Conservation (phyloP, 1,140 invertebrate species). For the Pseudoatta argentina region DNA sequence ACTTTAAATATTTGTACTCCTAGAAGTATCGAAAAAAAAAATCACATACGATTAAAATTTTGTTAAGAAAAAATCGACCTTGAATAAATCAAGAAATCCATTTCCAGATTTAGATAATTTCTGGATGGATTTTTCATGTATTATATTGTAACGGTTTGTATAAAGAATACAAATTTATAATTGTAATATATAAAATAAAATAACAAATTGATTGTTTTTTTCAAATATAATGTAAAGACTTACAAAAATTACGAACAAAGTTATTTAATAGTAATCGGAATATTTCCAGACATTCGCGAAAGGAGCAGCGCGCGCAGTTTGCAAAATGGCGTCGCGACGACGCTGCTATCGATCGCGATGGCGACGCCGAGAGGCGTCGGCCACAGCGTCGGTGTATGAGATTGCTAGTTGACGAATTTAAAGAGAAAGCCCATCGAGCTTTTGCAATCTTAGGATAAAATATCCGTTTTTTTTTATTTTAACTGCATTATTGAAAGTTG, state of each 20-base stretch:
- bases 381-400: conserved; percentile 61
- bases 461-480: too few relatives aligned
- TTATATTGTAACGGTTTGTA: not conserved
- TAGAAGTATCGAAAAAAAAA: not conserved
- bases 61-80: not conserved
- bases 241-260: not conserved
- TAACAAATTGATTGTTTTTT: not conserved
- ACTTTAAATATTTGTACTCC: not conserved
- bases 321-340: conserved; percentile 80
- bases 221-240: not conserved
- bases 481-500: not conserved
- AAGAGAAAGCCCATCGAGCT: not conserved
- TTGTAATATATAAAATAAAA: not conserved
- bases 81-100: not conserved
- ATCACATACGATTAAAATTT: not conserved
- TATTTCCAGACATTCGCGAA: not conserved
- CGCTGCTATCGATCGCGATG: conserved; percentile 83
- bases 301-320: conserved; percentile 25
- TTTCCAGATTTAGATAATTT: not conserved
- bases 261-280: not conserved
- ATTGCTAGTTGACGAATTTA: not conserved
- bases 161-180: not conserved
- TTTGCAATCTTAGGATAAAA: too few relatives aligned
- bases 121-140: not conserved
- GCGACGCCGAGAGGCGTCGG: conserved; percentile 78